Conservation (phyloP, 2,113 vertebrate genomes). For the Datnioides undecimradiatus region DNA sequence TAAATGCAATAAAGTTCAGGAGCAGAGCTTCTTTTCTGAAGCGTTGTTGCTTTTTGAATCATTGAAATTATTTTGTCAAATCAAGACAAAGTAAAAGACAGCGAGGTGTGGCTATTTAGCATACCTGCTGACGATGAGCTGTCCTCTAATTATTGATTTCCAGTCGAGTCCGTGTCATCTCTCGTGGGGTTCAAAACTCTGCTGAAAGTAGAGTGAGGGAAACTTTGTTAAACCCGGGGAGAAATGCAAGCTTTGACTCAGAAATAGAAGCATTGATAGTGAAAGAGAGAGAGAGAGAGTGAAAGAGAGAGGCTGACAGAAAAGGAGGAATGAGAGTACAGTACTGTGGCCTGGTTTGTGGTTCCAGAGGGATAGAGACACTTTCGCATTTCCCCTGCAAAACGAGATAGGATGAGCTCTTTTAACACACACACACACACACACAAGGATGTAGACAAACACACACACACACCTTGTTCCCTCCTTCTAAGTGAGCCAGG, state of each 20-base stretch:
- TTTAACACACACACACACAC: conserved; percentile 59
- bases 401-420: conserved; percentile 68
- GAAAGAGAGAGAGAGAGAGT: conserved; percentile 9
- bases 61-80: neutral
- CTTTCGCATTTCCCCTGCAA: conserved; percentile 69
- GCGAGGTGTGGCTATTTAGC: neutral
- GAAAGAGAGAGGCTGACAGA: conserved; percentile 31
- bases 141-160: conserved; percentile 28
- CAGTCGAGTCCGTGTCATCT: conserved; percentile 29
- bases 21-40: neutral
- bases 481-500: conserved; percentile 53
- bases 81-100: neutral
- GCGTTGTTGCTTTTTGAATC: neutral
- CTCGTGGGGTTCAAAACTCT: neutral
- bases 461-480: conserved; percentile 45
- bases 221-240: conserved; percentile 40
- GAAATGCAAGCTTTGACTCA: conserved; percentile 58
- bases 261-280: conserved; percentile 61
- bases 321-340: conserved; percentile 53
- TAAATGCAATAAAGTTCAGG: neutral
- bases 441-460: conserved; percentile 18
- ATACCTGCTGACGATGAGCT: neutral
- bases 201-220: conserved; percentile 38
- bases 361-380: conserved; percentile 75
- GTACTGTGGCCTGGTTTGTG: conserved; percentile 79